Evolutionary conservation across 2,888 invertebrate species (phyloP).

Genomic region (Limnephilus lunatus): DNA sequence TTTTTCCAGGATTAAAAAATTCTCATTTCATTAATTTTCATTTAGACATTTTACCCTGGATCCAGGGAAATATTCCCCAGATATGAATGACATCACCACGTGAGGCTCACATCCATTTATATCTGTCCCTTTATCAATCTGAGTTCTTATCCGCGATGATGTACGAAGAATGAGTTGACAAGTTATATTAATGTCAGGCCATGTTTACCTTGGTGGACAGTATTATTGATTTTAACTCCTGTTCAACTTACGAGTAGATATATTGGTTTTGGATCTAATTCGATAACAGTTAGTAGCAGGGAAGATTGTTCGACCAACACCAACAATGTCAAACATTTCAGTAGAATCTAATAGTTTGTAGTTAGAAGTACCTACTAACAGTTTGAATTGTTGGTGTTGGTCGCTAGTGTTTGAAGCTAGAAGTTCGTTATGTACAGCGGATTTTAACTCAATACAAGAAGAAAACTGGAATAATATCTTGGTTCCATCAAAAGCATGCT

Average conservation of each 20-base stretch:
- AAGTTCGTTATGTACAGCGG: no score
- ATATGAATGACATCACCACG: background rate
- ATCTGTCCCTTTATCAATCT: background rate
- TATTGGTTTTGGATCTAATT: background rate
- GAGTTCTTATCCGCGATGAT: background rate
- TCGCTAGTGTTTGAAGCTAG: no score
- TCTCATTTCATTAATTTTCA: background rate
- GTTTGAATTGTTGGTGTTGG: no score
- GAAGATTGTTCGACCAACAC: background rate
- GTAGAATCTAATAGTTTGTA: background rate
- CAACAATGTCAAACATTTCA: background rate
- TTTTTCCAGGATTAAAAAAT: no score
- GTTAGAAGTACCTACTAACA: no score
- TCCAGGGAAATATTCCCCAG: background rate
- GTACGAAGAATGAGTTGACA: background rate
- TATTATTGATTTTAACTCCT: background rate
- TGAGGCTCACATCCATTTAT: background rate
- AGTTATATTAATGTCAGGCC: background rate
- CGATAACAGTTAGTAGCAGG: background rate
- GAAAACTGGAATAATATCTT: no score
- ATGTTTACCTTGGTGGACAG: background rate
- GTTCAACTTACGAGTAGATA: background rate
- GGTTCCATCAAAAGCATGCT: no score
- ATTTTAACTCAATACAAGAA: no score
- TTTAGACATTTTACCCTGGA: background rate